Percentiles rank a stretch among this genome's conserved stretches.
These are phyloP conservation scores for Clanis bilineata DNA, from an alignment of 2,888 invertebrate species.

Conservation along the genomic window DNA sequence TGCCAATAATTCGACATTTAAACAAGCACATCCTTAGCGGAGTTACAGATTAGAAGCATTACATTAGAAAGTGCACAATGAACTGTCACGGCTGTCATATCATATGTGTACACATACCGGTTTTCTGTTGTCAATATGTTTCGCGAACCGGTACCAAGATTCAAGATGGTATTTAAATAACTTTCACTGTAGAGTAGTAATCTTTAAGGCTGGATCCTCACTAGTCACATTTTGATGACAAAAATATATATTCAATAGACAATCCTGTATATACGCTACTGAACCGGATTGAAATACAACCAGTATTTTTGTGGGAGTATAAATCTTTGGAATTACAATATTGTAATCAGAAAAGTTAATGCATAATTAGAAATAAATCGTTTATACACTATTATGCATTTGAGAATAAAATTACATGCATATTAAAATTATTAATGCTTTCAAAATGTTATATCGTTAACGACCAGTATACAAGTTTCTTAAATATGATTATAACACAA, in stretches of 20 bases:
- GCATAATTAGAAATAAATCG: no score
- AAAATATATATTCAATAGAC: not conserved
- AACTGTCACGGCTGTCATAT: constrained; percentile 30
- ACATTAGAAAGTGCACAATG: constrained; percentile 33
- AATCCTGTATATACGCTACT: not conserved
- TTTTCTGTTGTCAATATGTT: constrained; percentile 29
- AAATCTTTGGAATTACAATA: not conserved
- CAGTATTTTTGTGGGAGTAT: not conserved
- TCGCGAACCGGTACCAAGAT: constrained; percentile 42
- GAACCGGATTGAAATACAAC: not conserved
- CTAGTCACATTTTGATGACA: not conserved
- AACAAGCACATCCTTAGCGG: not conserved
- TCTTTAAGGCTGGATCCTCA: not conserved
- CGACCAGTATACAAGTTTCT: not conserved
- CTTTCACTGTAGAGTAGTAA: constrained; percentile 12
- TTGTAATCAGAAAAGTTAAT: not conserved
- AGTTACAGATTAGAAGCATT: constrained; percentile 24
- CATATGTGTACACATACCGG: constrained; percentile 31
- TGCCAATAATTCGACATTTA: not conserved
- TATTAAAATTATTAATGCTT: not conserved
- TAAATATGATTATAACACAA: not conserved
- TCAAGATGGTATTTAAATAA: constrained; percentile 11
- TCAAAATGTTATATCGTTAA: not conserved
- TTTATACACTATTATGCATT: not conserved
- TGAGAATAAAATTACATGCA: not conserved